Evolutionary conservation across 1,140 invertebrate genomes (phyloP), one percentile per base, ranked within the genome.

Genomic region (Zaprionus africanus): DNA sequence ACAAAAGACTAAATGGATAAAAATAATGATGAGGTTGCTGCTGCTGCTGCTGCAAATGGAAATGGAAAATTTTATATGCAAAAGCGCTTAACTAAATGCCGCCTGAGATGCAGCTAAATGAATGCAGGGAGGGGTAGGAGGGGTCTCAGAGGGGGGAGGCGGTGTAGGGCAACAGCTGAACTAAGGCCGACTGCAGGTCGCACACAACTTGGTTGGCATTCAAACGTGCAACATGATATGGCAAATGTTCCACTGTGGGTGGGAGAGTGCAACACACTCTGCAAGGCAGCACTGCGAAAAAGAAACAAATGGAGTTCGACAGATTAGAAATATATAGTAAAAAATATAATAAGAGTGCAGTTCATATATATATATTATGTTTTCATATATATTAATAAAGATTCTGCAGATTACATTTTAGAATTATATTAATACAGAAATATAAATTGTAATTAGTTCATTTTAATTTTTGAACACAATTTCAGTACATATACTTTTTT

Each of bases 1-100:
- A 80, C 73, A 78, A 75, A 84, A 64, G 60, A 67, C 78, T 78
- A 76, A 69, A 71, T 73, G 76, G 76, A 81, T 78, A 82, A 71
- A 88, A 83, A 87, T 83, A 80, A 90, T 84, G 57, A 58, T 66
- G 77, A 38, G 51, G 58, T 36, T 76, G 71, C 53, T 68, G 73
- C 26, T 3, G 58, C 75, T 43, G 34, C 36, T 73, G 63, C 69
- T 74, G 46, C 46, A 51, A 51, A 51, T 24, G 19, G 46, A 51
- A 76, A 76, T 87, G 71, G 70, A 74, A 72, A 73, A 70, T 61
- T 60, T 59, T 36, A 65, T 63, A 68, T 81, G 78, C 67, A 72
- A 78, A 70, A 70, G 54, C 53, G 75, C 54, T 78, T 75, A 78
- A 73, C 69, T 54, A 66, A 76, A 76, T 76, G 74, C 46, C 65